Evolutionary conservation across 2,888 invertebrate genomes (phyloP).

Genomic region (Platycheirus rosarum): DNA sequence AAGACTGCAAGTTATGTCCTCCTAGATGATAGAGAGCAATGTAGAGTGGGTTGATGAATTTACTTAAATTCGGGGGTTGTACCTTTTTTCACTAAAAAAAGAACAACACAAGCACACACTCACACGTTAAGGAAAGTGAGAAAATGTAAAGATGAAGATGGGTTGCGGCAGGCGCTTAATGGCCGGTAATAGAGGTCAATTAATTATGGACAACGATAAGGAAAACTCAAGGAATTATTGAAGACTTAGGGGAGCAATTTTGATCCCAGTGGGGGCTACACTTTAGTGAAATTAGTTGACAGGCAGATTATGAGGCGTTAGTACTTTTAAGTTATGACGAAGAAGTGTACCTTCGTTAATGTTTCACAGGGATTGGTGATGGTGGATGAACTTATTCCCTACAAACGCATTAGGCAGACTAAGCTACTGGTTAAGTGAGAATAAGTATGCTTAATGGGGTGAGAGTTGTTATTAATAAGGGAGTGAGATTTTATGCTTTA

Average conservation of each 20-base stretch:
- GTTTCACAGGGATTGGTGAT: neutral
- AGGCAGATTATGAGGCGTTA: constrained; percentile 29
- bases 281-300: constrained; percentile 50
- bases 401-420: constrained; percentile 2
- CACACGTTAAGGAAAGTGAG: neutral
- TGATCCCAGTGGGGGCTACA: constrained; percentile 3
- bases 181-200: constrained; percentile 67
- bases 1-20: constrained; percentile 29
- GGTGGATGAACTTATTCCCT: constrained; percentile 7
- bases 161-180: constrained; percentile 49
- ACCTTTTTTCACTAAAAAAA: constrained; percentile 23
- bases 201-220: constrained; percentile 68
- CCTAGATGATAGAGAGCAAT: constrained; percentile 38
- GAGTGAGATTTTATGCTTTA: neutral
- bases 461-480: neutral
- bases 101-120: neutral
- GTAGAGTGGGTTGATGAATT: constrained; percentile 56
- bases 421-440: neutral
- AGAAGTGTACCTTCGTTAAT: constrained; percentile 9
- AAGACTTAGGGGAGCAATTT: constrained; percentile 57
- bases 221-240: constrained; percentile 50
- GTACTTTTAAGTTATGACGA: constrained; percentile 16
- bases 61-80: constrained; percentile 54
- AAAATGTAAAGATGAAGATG: constrained; percentile 18
- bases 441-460: constrained; percentile 1